Conservation (phyloP, 2,797 vertebrate genomes). For the Bradypodion pumilum region DNA sequence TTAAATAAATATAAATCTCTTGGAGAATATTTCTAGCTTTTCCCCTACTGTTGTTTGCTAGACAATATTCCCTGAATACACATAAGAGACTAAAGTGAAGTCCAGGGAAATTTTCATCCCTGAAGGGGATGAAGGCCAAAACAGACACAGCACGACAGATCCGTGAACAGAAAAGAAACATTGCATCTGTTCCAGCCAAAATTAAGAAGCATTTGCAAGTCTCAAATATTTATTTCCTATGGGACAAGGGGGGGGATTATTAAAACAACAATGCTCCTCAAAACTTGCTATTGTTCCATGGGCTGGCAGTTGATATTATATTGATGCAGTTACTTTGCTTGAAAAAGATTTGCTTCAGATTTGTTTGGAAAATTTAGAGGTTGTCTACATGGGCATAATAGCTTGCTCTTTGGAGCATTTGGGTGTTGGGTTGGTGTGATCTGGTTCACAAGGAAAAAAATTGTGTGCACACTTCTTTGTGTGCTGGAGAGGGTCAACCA, state of each 20-base stretch:
- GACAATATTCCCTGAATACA: neutral
- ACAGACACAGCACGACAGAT: neutral
- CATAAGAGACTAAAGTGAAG: neutral
- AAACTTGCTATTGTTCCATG: neutral
- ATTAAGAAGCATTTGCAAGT: neutral
- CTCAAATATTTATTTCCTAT: neutral
- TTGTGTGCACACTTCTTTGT: too few species aligned
- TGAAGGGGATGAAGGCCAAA: neutral
- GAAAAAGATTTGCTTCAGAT: neutral
- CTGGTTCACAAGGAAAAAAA: too few species aligned
- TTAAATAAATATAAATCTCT: conserved; percentile 7
- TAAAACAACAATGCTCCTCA: neutral
- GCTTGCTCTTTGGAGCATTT: too few species aligned
- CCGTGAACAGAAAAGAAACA: neutral
- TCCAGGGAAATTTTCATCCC: conserved; percentile 18
- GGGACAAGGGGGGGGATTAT: neutral
- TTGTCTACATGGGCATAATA: too few species aligned
- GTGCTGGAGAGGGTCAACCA: too few species aligned
- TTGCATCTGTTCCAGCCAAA: neutral
- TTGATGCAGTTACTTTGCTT: neutral
- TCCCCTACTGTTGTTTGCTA: conserved; percentile 1
- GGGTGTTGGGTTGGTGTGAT: too few species aligned
- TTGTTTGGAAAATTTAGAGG: neutral
- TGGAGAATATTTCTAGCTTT: neutral
- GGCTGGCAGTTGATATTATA: neutral